Base-by-base conservation (phyloP, 2,888 invertebrate species). In the Sisyra nigra region DNA sequence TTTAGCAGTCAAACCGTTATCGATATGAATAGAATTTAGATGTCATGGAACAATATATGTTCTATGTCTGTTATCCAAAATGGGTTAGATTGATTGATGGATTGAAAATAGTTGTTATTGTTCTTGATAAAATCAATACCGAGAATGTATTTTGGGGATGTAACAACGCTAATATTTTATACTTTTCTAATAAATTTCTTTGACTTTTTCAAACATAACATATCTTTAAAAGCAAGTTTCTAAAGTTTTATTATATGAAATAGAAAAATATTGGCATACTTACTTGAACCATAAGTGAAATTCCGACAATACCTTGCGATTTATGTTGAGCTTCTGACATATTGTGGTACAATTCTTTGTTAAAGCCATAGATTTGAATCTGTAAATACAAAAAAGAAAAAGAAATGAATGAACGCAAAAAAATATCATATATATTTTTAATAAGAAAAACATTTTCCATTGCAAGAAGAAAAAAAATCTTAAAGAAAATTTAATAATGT, bases 341-440 rank as follows among this genome's bases (percentile, higher is more conserved):
- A 62, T 96, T 97, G 61, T 86, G 85, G 65, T 97, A 97, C 42
- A 97, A 69, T 62, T 96, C 94, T 49, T 88, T 87, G 63, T 97
- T 97, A 70, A 91, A 97, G 2, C 94, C 96, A 54, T 93, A 88
- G 45, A 96, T 70, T 66, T 97, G 96, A 54, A 97, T 86, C 94
- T 96, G 74, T 38, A 67, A 68, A 47, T 57, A 24, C 24, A 37
- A 37, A 36, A 36, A 17, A 3, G 15, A 15, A 4, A 14, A 36
- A 15, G 6, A 13, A 36, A 14, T 36, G 13, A 13, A 9, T 36
- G 3, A 13, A 30, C 8, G n/a, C 8, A 30, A 36, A 36, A n/a
- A 36, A 36, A 36, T 13, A 14, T 13, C 10, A 36, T 15, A 13
- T 15, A 36, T 36, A 13, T n/a, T 33, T 15, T 36, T 36, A 36